These are phyloP conservation scores for Cydia fagiglandana DNA, from an alignment of 1,140 invertebrate genomes.

Conservation along the genomic window DNA sequence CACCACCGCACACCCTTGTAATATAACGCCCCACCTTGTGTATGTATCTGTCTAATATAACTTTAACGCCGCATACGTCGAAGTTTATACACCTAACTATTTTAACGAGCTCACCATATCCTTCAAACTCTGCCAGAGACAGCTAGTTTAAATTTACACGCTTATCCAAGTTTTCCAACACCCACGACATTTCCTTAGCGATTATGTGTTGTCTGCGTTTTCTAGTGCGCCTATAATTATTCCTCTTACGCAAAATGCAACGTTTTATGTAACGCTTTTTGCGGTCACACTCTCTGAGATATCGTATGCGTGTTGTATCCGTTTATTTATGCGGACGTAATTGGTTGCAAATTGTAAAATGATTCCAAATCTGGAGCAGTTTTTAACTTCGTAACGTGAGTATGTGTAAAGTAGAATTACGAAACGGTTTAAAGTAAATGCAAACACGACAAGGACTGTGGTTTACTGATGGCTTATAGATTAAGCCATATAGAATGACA, in stretches of 20 bases:
- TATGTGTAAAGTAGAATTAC: not conserved
- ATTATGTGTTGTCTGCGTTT: constrained; percentile 8
- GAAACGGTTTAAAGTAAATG: not conserved
- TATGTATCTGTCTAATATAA: too few relatives aligned
- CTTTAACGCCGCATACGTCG: not conserved
- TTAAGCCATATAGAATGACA: not conserved
- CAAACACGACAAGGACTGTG: constrained; percentile 9
- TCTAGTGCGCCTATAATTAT: not conserved
- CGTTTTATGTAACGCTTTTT: constrained; percentile 5
- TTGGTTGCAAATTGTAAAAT: constrained; percentile 1
- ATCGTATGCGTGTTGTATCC: not conserved
- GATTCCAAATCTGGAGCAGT: constrained; percentile 6
- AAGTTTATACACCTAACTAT: constrained; percentile 1
- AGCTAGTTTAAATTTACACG: constrained; percentile 11
- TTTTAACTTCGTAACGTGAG: constrained; percentile 1
- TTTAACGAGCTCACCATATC: not conserved
- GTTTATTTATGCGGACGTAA: not conserved
- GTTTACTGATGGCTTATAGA: not conserved
- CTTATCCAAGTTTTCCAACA: constrained; percentile 5
- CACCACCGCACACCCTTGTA: not conserved
- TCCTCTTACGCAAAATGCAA: constrained; percentile 7
- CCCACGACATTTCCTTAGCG: not conserved
- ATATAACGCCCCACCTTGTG: too few relatives aligned
- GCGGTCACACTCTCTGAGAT: not conserved
- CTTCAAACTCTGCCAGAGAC: not conserved